Evolutionary conservation across 2,888 invertebrate species (phyloP).

Genomic region (Stegophylla sp.): DNA sequence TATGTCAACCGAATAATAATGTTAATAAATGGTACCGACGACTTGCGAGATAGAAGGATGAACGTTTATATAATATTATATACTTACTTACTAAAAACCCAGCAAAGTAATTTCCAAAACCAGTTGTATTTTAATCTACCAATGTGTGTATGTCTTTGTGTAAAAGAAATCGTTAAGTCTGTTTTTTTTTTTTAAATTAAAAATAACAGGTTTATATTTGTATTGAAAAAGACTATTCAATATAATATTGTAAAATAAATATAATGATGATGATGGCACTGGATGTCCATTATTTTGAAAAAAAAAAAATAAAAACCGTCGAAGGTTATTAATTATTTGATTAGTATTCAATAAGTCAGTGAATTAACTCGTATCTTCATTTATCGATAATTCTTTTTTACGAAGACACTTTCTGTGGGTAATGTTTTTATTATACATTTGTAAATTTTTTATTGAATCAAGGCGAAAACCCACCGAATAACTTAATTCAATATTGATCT

Average conservation of each 20-base stretch:
- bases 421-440: not conserved
- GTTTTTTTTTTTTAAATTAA: slow-evolving; percentile 40
- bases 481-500: not conserved
- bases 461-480: not conserved
- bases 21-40: slow-evolving; percentile 8
- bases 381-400: not conserved
- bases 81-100: not conserved
- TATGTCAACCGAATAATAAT: slow-evolving; percentile 38
- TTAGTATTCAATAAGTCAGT: not conserved
- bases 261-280: no score
- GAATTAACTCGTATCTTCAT: not conserved
- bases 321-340: slow-evolving; percentile 37
- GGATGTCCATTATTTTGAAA: not conserved
- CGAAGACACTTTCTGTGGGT: not conserved
- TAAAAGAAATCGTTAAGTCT: slow-evolving; percentile 8
- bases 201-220: slow-evolving; percentile 44
- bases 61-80: slow-evolving; percentile 24
- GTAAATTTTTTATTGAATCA: not conserved
- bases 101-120: slow-evolving; percentile 12
- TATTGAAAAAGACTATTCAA: not conserved
- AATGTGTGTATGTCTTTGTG: not conserved
- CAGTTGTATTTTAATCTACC: slow-evolving; percentile 26
- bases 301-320: no score
- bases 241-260: not conserved
- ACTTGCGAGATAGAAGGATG: not conserved